Base-by-base conservation (phyloP, 2,113 vertebrate species). In the Thunnus thynnus region DNA sequence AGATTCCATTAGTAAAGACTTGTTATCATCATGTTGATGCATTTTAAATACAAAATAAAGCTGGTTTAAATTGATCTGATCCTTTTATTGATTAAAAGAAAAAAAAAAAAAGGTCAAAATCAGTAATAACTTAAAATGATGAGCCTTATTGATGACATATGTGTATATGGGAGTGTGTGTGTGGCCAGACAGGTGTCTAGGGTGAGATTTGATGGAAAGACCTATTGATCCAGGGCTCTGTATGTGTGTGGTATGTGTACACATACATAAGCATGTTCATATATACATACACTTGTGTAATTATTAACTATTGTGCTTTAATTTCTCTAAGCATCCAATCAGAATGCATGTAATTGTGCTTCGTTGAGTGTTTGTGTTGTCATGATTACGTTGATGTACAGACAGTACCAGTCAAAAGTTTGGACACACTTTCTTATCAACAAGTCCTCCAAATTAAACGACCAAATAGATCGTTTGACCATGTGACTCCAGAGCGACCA, bases 181-280 rank as follows among this genome's bases (percentile, higher is more conserved):
- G 30, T 9, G 17, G 8, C 6, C 58, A 63, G 51, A 54, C 55
- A 47, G 22, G 46, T 47, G 22, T 62, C 30, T 36, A 0, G 27
- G 57, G 60, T 56, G 25, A 57, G 50, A 27, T 65, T 2, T 4
- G 25, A 76, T 32, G 10, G 46, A 0, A 32, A 44, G 13, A 71
- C 44, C 12, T 67, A 44, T 76, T 56, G 85, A 72, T 79, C 61
- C 46, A 22, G 2, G 4, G 25, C 5, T 56, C 12, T 0, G 51
- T 2, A 7, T 0, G 25, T 54, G 52, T 54, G 5, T 20, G 12
- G 20, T 67, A 16, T 60, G 57, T 30, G 32, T 16, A 18, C 36
- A 30, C 30, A 54, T 25, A 8, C 14, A 0, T 41, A 0, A 6
- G 18, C 41, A 8, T 48, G 62, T 18, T 13, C 18, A 25, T 12